Evolutionary conservation across 2,113 vertebrate genomes (phyloP).

Genomic region (Anhinga rufa): DNA sequence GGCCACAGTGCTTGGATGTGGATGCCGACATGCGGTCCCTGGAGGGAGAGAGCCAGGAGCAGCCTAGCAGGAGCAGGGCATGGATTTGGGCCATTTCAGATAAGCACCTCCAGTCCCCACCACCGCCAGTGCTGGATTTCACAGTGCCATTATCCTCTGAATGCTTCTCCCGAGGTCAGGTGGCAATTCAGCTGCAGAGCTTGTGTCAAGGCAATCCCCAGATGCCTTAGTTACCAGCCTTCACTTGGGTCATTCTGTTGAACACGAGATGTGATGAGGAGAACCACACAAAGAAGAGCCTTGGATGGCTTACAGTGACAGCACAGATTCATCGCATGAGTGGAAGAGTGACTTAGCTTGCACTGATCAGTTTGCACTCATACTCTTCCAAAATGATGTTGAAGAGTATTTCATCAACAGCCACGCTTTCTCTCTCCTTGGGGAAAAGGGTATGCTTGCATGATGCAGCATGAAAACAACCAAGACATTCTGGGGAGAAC

Average conservation of each 20-base stretch:
- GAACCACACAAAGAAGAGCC: neutral
- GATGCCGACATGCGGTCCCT: fast-evolving
- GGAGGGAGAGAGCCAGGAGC: neutral
- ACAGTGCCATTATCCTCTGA: neutral
- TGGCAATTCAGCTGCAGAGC: fast-evolving
- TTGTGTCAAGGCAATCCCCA: neutral
- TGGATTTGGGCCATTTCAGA: neutral
- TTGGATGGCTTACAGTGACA: neutral
- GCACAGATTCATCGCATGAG: neutral
- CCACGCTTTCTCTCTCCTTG: neutral
- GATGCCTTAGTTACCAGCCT: neutral
- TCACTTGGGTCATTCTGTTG: neutral
- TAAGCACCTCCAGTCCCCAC: neutral
- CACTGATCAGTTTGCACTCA: neutral
- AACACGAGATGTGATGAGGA: neutral
- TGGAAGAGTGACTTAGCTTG: neutral
- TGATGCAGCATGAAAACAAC: neutral
- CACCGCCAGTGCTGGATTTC: neutral
- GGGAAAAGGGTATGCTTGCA: neutral
- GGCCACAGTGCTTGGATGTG: neutral
- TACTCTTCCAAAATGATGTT: neutral
- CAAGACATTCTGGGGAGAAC: neutral
- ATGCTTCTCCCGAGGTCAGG: neutral
- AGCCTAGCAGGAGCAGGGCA: neutral
- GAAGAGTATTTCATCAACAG: neutral